phyloP scores from a whole-genome alignment of 2,888 invertebrate species.

The Leptarthrus brevirostris region DNA sequence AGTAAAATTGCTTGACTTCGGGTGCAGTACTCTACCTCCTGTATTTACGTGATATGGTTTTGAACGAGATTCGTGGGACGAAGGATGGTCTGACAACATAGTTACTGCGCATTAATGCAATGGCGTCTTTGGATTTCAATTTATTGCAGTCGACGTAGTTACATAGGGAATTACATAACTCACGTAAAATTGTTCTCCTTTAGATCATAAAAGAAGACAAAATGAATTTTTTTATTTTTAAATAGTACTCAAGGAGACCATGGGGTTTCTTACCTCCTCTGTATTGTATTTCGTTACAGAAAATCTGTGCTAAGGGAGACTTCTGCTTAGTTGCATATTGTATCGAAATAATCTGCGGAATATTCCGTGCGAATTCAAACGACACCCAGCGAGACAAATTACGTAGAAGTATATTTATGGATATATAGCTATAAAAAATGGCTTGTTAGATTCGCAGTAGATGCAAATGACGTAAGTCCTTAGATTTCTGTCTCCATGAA shows the following conservation, averaged over 20 bases:
- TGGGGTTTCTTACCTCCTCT: not conserved
- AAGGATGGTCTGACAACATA: not conserved
- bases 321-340: not conserved
- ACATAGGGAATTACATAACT: conserved; percentile 3
- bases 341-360: too few species aligned
- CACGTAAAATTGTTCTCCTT: conserved; percentile 5
- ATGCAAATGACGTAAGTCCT: not conserved
- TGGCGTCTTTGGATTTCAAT: conserved; percentile 26
- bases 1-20: conserved; percentile 5
- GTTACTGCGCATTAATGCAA: conserved; percentile 38
- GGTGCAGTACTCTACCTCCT: not conserved
- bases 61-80: not conserved
- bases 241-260: not conserved
- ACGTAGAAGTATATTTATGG: too few species aligned
- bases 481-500: not conserved
- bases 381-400: too few species aligned
- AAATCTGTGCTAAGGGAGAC: not conserved
- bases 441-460: not conserved
- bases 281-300: not conserved
- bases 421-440: too few species aligned
- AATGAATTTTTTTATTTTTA: conserved; percentile 9
- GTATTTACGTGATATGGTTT: conserved; percentile 5
- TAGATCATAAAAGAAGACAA: conserved; percentile 3
- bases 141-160: conserved; percentile 19
- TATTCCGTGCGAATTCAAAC: too few species aligned